Conservation (phyloP, 1,140 invertebrate species). For the Nymphalis io region DNA sequence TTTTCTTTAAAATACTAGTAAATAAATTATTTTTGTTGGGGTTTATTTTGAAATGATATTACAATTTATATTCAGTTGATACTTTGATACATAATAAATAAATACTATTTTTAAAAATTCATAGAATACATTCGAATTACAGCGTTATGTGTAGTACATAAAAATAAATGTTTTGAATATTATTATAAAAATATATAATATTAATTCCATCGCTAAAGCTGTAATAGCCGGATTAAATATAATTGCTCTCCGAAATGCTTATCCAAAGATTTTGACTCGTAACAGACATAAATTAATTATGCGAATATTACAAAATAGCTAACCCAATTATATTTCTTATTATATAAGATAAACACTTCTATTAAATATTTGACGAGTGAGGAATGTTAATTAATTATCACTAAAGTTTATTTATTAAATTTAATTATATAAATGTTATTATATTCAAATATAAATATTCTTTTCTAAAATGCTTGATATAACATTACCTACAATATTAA, state of each 20-base stretch:
- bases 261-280: not conserved
- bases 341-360: not conserved
- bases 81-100: not conserved
- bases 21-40: not conserved
- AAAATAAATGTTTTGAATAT: not conserved
- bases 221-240: constrained; percentile 11
- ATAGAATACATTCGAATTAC: not conserved
- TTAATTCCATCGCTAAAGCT: not conserved
- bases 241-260: constrained; percentile 4
- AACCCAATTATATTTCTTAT: not conserved
- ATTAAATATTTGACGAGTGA: too few relatives aligned
- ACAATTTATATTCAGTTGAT: not conserved
- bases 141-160: not conserved
- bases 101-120: not conserved
- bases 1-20: not conserved
- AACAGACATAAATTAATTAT: constrained; percentile 23
- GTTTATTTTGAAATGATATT: not conserved
- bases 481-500: constrained; percentile 1
- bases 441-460: too few relatives aligned
- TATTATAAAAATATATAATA: not conserved
- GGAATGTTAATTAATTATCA: too few relatives aligned
- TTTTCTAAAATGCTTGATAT: too few relatives aligned
- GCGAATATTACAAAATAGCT: not conserved
- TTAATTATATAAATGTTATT: too few relatives aligned
- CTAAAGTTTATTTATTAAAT: too few relatives aligned